Evolutionary conservation across 1,140 invertebrate species (phyloP), one percentile per base, ranked within the genome.

Genomic region (Aphaenogaster floridana): DNA sequence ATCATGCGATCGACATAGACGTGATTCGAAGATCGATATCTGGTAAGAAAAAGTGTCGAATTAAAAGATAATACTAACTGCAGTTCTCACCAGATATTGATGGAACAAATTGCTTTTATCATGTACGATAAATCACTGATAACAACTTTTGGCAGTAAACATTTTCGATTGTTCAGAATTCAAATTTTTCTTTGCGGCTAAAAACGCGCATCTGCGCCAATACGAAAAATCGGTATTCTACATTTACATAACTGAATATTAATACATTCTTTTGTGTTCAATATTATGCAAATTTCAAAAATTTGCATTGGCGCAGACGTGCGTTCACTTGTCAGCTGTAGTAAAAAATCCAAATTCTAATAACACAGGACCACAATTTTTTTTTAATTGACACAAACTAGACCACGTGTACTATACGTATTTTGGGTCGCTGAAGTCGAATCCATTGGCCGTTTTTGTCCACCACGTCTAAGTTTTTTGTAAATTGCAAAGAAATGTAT

Each of bases 51-150:
- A 1, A 28, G 28, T 68, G 28, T 74, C 78, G 79, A 85, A 68
- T 72, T 76, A 79, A 68, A 50, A 63, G 8, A 42, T 59, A 63
- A 78, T 68, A 64, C 57, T 61, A 89, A 63, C 71, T 89, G 64
- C 57, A 76, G n/a, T 74, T 79, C 66, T 87, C 45, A 71, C 63
- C 74, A 85, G 72, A 45, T 88, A 79, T 89, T 68, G 66, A 59
- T 79, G 61, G 11, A 36, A 6, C 8, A 9, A 71, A 71, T 81
- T 15, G 39, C 3, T 59, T 80, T 50, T 42, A 28, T 69, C 6
- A 7, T 3, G 34, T 45, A 28, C 2, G 28, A 63, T 74, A 76
- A 74, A 76, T 61, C 8, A 21, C 11, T 0, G 17, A 66, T 15
- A 2, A 36, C 1, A 79, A 68, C 21, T 71, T 39, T 80, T 6